Evolutionary conservation across 2,113 vertebrate species (phyloP).

Genomic region (Tringa solitaria): DNA sequence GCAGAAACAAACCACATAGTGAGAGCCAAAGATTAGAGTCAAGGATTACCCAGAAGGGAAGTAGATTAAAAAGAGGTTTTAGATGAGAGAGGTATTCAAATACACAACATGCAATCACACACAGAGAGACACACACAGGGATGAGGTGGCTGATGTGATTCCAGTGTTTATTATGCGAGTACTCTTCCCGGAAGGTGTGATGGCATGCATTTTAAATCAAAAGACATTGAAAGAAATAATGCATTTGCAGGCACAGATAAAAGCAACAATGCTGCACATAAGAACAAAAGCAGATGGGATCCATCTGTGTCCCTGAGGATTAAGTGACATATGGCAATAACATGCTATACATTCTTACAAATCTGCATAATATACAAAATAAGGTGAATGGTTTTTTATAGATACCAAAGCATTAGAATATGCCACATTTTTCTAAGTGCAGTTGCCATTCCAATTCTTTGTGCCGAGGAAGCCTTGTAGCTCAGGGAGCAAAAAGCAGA

Average conservation of each 20-base stretch:
- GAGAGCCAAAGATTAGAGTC: not conserved
- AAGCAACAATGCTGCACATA: not conserved
- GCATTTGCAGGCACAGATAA: not conserved
- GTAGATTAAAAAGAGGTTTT: slow-evolving; percentile 40
- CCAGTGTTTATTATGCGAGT: not conserved
- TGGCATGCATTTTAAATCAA: not conserved
- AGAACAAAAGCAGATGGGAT: slow-evolving; percentile 23
- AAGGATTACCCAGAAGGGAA: slow-evolving; percentile 17
- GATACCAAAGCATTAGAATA: not conserved
- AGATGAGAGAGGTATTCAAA: not conserved
- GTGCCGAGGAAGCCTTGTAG: not conserved
- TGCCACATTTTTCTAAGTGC: not conserved
- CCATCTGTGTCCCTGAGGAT: not conserved
- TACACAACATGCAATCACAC: not conserved
- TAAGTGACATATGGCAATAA: not conserved
- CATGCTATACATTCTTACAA: slow-evolving; percentile 1
- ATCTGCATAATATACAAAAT: slow-evolving; percentile 19
- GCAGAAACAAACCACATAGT: not conserved
- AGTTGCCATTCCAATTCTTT: not conserved
- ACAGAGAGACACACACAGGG: not conserved
- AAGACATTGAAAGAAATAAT: not conserved
- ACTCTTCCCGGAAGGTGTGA: not conserved
- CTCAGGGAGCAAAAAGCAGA: not conserved
- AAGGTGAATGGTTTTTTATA: not conserved
- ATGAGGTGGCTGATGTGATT: not conserved